A percentile compares a stretch with the other conserved stretches of the same genome.
Evolutionary conservation across 2,888 invertebrate genomes (phyloP).

Genomic region (Coecobrya sp.): DNA sequence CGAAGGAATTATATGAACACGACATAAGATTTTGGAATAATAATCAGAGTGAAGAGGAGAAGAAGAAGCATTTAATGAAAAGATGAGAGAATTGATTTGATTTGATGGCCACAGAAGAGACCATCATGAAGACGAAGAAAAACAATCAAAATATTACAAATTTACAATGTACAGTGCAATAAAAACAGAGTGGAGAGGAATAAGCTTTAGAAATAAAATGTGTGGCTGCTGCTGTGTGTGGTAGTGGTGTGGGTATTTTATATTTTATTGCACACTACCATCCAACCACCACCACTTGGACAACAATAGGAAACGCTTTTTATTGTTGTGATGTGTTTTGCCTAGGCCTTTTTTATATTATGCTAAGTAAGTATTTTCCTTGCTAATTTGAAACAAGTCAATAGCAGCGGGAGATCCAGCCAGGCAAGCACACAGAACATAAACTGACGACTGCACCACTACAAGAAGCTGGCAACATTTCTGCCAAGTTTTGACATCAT

Average conservation of each 20-base stretch:
- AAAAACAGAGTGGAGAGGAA: not conserved
- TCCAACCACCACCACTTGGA: not conserved
- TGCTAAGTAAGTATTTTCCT: slow-evolving; percentile 50
- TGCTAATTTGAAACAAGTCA: slow-evolving; percentile 76
- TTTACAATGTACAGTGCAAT: slow-evolving; percentile 17
- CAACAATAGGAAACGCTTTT: not conserved
- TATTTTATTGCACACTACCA: slow-evolving; percentile 24
- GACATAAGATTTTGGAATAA: slow-evolving; percentile 22
- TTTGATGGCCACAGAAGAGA: slow-evolving; percentile 55
- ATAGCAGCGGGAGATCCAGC: slow-evolving; percentile 63
- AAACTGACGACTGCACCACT: not conserved
- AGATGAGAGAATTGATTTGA: slow-evolving; percentile 67
- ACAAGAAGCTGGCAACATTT: slow-evolving; percentile 48
- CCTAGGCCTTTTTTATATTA: slow-evolving; percentile 3
- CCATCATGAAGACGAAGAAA: not conserved
- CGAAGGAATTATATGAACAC: slow-evolving; percentile 51
- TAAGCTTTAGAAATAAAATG: not conserved
- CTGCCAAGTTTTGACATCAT: slow-evolving; percentile 59
- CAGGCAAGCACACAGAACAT: not conserved
- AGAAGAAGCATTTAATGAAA: slow-evolving; percentile 26
- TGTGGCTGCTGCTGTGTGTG: not conserved
- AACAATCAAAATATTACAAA: slow-evolving; percentile 66
- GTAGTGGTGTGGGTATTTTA: not conserved
- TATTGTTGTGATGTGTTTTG: not conserved
- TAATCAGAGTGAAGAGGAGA: not conserved